phyloP scores from a whole-genome alignment of 2,113 vertebrate genomes.

The Microcebus murinus region DNA sequence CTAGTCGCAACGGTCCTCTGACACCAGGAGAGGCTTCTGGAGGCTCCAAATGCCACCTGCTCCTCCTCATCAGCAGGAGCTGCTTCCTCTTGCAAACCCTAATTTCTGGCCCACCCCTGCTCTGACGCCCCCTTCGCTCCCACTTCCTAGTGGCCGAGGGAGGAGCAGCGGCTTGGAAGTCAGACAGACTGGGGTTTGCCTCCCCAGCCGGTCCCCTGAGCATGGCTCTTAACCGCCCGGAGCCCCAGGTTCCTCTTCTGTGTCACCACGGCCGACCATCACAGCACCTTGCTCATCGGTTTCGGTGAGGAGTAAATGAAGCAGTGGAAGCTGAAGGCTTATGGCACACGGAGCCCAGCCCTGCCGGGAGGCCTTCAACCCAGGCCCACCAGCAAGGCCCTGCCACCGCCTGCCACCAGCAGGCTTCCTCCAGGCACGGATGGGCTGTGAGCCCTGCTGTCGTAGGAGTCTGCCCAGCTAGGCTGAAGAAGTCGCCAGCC shows the following conservation, averaged over 20 bases:
- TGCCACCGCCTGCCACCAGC: neutral
- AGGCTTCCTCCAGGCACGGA: neutral
- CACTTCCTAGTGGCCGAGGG: neutral
- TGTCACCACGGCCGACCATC: neutral
- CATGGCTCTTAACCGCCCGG: neutral
- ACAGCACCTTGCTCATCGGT: neutral
- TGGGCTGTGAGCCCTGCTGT: neutral
- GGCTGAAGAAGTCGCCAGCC: neutral
- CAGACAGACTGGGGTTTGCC: too few relatives aligned
- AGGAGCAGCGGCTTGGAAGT: neutral
- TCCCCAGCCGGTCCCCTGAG: neutral
- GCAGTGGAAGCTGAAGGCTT: neutral
- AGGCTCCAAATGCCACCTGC: neutral
- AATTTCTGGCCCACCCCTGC: neutral
- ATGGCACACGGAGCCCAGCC: neutral
- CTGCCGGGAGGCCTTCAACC: fast-evolving
- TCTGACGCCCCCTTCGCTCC: neutral
- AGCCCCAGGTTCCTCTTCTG: neutral
- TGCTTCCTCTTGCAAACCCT: neutral
- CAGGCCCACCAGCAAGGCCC: too few relatives aligned
- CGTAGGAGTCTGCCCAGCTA: neutral
- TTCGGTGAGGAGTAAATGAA: neutral
- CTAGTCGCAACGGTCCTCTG: neutral
- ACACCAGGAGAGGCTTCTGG: neutral
- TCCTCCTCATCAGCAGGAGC: neutral